phyloP scores from a whole-genome alignment of 1,140 invertebrate species.

The Brachionus paranguensis region DNA sequence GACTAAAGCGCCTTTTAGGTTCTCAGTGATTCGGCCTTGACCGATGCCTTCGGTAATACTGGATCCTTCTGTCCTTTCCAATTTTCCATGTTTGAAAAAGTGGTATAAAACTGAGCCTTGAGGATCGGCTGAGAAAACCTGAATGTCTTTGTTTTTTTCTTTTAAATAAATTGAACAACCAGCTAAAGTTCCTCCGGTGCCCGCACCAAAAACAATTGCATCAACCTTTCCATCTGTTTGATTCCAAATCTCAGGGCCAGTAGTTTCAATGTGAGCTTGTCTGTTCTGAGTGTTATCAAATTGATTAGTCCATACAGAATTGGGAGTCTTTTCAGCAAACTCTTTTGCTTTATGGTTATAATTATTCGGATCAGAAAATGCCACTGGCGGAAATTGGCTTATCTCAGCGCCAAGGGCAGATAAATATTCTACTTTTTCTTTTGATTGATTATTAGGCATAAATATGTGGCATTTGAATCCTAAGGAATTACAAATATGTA shows the following conservation, averaged over 20 bases:
- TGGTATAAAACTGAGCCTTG: slow-evolving; percentile 54
- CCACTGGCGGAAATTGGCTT: slow-evolving; percentile 48
- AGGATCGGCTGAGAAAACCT: slow-evolving; percentile 52
- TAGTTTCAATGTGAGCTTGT: slow-evolving; percentile 55
- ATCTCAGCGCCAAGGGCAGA: slow-evolving; percentile 51
- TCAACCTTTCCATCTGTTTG: slow-evolving; percentile 55
- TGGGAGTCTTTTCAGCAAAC: slow-evolving; percentile 52
- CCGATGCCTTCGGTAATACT: slow-evolving; percentile 56
- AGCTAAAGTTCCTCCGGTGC: slow-evolving; percentile 54
- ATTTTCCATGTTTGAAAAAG: slow-evolving; percentile 51
- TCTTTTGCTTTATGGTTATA: slow-evolving; percentile 54
- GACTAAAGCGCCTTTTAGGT: slow-evolving; percentile 51
- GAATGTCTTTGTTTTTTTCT: slow-evolving; percentile 52
- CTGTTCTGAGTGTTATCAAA: slow-evolving; percentile 57
- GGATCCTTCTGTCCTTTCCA: slow-evolving; percentile 51
- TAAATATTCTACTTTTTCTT: slow-evolving; percentile 54
- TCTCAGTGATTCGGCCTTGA: slow-evolving; percentile 54
- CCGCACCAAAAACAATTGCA: slow-evolving; percentile 53
- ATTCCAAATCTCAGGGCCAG: slow-evolving; percentile 59
- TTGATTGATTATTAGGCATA: slow-evolving; percentile 56
- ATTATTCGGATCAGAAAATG: slow-evolving; percentile 51
- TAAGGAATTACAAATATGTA: slow-evolving; percentile 53
- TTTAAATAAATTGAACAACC: slow-evolving; percentile 52
- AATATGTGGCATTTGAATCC: slow-evolving; percentile 56
- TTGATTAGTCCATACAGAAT: slow-evolving; percentile 56